A percentile compares a stretch with the other conserved stretches of the same genome.
phyloP scores from a whole-genome alignment of 1,140 invertebrate species.

The Octopus bimaculoides region DNA sequence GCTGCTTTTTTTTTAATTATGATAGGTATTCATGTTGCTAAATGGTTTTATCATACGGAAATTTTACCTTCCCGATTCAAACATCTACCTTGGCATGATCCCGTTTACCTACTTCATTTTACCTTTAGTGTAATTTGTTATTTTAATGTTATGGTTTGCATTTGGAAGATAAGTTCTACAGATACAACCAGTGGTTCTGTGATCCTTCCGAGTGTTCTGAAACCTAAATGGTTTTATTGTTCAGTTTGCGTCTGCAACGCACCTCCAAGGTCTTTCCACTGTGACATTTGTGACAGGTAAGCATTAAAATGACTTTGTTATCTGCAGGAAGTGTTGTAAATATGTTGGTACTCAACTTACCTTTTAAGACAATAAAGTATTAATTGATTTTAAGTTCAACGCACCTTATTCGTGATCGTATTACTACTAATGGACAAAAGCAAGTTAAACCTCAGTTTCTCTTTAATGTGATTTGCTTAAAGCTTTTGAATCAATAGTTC shows the following conservation, averaged over 20 bases:
- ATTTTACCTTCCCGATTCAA: too few species aligned
- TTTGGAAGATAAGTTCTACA: constrained; percentile 31
- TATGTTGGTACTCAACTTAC: background rate
- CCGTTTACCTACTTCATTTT: constrained; percentile 20
- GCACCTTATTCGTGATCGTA: background rate
- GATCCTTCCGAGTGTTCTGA: constrained; percentile 32
- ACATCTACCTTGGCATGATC: background rate
- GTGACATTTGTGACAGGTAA: constrained; percentile 67
- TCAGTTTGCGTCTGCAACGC: constrained; percentile 39
- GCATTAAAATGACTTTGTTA: constrained; percentile 58
- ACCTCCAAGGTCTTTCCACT: constrained; percentile 58
- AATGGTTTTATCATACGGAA: too few species aligned
- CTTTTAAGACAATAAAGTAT: background rate
- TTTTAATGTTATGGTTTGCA: constrained; percentile 32
- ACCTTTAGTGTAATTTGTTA: constrained; percentile 31
- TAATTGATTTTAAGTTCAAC: background rate
- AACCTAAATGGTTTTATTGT: constrained; percentile 45
- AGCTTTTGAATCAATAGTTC: too few species aligned
- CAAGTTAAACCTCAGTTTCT: background rate
- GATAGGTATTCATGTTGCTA: too few species aligned
- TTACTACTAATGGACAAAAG: background rate
- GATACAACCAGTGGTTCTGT: constrained; percentile 31
- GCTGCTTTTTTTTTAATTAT: too few species aligned
- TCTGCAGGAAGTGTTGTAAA: background rate
- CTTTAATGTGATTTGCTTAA: background rate